phyloP scores from a whole-genome alignment of 2,888 invertebrate species.

The Diarsia dahlii region DNA sequence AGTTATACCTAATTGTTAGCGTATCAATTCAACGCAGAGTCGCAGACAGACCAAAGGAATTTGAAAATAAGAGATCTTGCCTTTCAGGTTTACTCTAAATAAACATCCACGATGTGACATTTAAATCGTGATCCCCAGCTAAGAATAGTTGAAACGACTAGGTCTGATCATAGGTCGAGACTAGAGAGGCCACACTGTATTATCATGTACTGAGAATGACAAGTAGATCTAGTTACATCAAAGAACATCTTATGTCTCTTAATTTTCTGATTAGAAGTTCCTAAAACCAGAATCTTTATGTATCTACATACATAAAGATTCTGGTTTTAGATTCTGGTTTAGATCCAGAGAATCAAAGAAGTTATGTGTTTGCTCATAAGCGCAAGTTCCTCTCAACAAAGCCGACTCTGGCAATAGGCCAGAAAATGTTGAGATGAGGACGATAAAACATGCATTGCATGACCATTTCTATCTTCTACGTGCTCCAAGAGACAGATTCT shows the following conservation, averaged over 20 bases:
- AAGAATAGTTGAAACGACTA: conserved; percentile 40
- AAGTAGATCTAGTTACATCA: conserved; percentile 11
- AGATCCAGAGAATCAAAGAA: conserved; percentile 10
- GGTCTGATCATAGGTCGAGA: conserved; percentile 35
- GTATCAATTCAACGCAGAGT: conserved; percentile 1
- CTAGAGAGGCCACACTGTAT: conserved; percentile 7
- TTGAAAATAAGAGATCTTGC: conserved; percentile 12
- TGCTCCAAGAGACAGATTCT: conserved; percentile 29
- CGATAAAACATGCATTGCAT: conserved; percentile 42
- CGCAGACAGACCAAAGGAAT: conserved; percentile 14
- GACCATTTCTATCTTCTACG: conserved; percentile 45
- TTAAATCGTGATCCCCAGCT: conserved; percentile 38
- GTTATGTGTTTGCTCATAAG: conserved; percentile 33
- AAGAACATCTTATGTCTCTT: conserved; percentile 4
- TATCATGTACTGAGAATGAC: not conserved
- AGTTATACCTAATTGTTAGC: not conserved
- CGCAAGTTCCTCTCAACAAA: conserved; percentile 35
- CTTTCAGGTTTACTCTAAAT: conserved; percentile 32
- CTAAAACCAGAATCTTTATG: conserved; percentile 10
- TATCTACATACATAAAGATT: too few relatives aligned
- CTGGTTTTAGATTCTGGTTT: too few relatives aligned
- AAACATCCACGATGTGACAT: conserved; percentile 47
- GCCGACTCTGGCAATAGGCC: conserved; percentile 35
- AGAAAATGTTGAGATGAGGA: conserved; percentile 33
- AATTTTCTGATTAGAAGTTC: conserved; percentile 2